Evolutionary conservation across 1,140 invertebrate species (phyloP).

Genomic region (Drosophila nasuta): DNA sequence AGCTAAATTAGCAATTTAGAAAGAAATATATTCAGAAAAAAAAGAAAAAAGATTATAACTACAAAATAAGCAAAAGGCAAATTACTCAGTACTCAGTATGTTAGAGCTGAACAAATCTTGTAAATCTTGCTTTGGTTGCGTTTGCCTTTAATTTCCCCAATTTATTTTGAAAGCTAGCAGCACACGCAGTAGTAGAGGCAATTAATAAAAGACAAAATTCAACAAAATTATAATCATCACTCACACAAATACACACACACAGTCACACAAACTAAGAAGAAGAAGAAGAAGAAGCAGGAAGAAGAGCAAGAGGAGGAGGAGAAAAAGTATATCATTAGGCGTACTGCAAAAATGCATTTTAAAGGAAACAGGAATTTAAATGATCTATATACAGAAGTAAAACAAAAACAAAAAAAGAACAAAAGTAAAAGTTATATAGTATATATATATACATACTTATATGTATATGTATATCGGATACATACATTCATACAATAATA

Average conservation of each 20-base stretch:
- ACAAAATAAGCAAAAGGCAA: neutral
- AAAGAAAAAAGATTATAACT: neutral
- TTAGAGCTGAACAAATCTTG: neutral
- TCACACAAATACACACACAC: neutral
- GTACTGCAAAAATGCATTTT: conserved; percentile 81
- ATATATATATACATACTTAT: conserved; percentile 49
- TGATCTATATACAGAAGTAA: conserved; percentile 67
- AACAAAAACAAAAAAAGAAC: neutral
- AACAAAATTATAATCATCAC: conserved; percentile 3
- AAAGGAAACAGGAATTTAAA: conserved; percentile 82
- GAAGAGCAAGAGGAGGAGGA: conserved; percentile 13
- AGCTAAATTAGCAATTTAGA: neutral
- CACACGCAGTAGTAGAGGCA: conserved; percentile 45
- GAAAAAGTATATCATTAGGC: conserved; percentile 72
- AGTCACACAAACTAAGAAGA: conserved; percentile 5
- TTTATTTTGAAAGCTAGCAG: conserved; percentile 36
- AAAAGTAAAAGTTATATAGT: conserved; percentile 10
- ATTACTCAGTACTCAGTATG: neutral
- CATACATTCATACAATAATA: conserved; percentile 41
- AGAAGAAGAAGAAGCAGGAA: neutral
- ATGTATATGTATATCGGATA: conserved; percentile 43
- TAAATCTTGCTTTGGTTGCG: conserved; percentile 42
- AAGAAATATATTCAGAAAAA: neutral
- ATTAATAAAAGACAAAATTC: conserved; percentile 6
- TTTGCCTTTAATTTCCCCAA: conserved; percentile 29